Conservation (phyloP, 2,113 vertebrate genomes). For the Talpa occidentalis region DNA sequence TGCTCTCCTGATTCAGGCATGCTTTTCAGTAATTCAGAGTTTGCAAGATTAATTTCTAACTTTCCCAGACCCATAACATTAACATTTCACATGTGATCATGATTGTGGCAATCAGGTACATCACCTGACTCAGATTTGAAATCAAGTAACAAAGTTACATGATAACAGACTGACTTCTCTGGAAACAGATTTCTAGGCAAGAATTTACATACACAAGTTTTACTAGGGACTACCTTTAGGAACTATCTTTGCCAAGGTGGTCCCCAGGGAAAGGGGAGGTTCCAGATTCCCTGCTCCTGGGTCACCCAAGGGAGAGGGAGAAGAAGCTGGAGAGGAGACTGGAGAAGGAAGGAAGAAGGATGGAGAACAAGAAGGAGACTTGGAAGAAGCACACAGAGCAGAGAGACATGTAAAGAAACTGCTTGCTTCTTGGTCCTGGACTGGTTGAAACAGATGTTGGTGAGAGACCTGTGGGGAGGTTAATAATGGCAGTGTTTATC, state of each 20-base stretch:
- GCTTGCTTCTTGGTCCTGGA: too few species aligned
- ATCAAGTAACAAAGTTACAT: not conserved
- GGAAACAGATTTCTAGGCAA: slow-evolving; percentile 23
- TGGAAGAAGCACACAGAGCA: not conserved
- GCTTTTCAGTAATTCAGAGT: not conserved
- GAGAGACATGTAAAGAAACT: not conserved
- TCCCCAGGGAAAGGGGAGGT: too few species aligned
- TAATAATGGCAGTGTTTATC: too few species aligned
- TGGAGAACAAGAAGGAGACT: too few species aligned
- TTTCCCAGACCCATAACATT: not conserved
- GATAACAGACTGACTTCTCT: not conserved
- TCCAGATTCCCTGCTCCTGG: too few species aligned
- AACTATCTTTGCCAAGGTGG: not conserved
- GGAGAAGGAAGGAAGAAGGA: not conserved
- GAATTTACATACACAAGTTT: not conserved
- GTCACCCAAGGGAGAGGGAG: too few species aligned
- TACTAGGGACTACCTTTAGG: not conserved
- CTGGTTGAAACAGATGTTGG: too few species aligned
- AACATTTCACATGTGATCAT: not conserved
- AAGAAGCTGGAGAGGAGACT: too few species aligned
- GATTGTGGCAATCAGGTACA: not conserved
- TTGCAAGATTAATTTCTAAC: not conserved
- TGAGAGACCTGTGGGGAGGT: too few species aligned
- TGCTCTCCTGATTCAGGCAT: not conserved
- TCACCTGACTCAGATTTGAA: not conserved